Percentiles rank a stretch among this genome's conserved stretches.
These are phyloP conservation scores for Caenorhabditis becei DNA, from an alignment of 2,888 invertebrate species.

Conservation along the genomic window DNA sequence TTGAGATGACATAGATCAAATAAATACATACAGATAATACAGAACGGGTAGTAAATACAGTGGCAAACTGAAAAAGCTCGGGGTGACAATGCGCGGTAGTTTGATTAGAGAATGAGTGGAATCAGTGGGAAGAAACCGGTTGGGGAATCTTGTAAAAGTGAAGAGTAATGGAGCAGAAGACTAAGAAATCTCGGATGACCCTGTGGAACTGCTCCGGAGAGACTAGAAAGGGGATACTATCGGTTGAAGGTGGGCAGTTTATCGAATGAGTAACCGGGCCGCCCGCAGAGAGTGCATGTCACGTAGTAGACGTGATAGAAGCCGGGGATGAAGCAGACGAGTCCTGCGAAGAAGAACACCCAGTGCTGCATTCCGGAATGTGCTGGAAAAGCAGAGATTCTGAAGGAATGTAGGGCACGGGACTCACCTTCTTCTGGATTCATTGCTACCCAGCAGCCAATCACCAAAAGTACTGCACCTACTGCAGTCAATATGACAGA, in stretches of 20 bases:
- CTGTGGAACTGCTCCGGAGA: constrained; percentile 1
- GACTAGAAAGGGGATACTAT: constrained; percentile 16
- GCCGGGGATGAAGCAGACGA: constrained; percentile 78
- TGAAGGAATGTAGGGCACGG: no score
- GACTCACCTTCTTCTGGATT: constrained; percentile 68
- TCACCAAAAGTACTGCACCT: constrained; percentile 69
- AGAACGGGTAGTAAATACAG: neutral
- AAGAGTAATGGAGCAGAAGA: constrained; percentile 8
- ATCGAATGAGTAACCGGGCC: constrained; percentile 80
- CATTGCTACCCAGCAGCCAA: constrained; percentile 59
- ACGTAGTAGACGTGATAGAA: constrained; percentile 80
- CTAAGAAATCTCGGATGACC: constrained; percentile 40
- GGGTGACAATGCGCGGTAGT: constrained; percentile 14
- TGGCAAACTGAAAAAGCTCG: constrained; percentile 38
- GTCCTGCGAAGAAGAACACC: constrained; percentile 72
- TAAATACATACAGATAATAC: constrained; percentile 50
- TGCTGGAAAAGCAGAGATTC: constrained; percentile 4
- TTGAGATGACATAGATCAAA: constrained; percentile 24
- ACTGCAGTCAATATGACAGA: constrained; percentile 74
- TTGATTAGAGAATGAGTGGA: constrained; percentile 24
- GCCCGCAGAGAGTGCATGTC: constrained; percentile 76
- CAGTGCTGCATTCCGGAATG: constrained; percentile 67
- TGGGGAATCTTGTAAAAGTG: constrained; percentile 23
- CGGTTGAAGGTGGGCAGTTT: constrained; percentile 79
- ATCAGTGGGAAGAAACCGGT: constrained; percentile 37